Evolutionary conservation across 92 coral and sea anemone species (phyloP).

Genomic region (Metridium senile): DNA sequence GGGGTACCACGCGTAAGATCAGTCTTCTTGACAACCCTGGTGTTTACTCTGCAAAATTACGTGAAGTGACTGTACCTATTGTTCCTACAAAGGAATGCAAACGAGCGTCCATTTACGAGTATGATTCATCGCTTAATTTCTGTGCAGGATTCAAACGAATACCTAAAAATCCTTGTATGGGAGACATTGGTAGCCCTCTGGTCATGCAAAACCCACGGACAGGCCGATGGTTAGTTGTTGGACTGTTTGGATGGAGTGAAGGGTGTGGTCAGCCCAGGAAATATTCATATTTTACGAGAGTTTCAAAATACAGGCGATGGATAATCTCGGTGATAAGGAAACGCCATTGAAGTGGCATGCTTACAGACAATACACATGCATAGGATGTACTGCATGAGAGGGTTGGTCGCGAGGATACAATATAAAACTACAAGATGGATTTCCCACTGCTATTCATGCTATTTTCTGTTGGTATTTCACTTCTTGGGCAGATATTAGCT

Average conservation of each 20-base stretch:
- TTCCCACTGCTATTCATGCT: background rate
- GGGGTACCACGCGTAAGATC: constrained; percentile 77
- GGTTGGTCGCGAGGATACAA: constrained; percentile 2
- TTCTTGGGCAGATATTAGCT: constrained; percentile 2
- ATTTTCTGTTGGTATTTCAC: background rate
- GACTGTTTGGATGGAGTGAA: constrained; percentile 90
- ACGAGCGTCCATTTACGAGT: constrained; percentile 67
- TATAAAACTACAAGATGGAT: constrained; percentile 8
- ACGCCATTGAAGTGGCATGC: constrained; percentile 22
- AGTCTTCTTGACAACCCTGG: constrained; percentile 68
- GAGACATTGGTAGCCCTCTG: constrained; percentile 84
- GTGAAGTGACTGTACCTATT: constrained; percentile 76
- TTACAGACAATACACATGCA: constrained; percentile 10
- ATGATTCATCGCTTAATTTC: constrained; percentile 50
- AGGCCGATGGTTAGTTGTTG: constrained; percentile 85
- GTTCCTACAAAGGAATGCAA: constrained; percentile 73
- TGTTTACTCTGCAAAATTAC: constrained; percentile 61
- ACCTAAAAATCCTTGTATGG: constrained; percentile 77
- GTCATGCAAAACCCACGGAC: constrained; percentile 82
- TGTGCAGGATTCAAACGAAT: constrained; percentile 80
- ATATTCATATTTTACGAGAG: constrained; percentile 84
- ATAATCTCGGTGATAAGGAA: constrained; percentile 56
- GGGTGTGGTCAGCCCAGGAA: constrained; percentile 83
- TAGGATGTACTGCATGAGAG: constrained; percentile 12
- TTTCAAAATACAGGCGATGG: constrained; percentile 81